A percentile compares a stretch with the other conserved stretches of the same genome.
These are phyloP conservation scores for Caracal caracal DNA, from an alignment of 2,113 vertebrate genomes.

Conservation along the genomic window DNA sequence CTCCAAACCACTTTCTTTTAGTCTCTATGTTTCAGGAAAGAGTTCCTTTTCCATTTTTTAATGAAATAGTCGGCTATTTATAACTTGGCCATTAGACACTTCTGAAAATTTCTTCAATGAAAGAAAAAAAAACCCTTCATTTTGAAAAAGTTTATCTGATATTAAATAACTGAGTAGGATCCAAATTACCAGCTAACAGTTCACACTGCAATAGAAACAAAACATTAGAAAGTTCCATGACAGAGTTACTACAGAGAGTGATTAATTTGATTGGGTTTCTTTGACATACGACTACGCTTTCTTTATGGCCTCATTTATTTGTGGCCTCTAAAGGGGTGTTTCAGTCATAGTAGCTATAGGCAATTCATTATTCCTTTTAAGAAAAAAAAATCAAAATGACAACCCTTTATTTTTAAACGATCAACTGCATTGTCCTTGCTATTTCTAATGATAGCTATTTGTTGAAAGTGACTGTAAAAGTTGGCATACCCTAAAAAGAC, in stretches of 20 bases:
- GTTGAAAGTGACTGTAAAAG: constrained; percentile 62
- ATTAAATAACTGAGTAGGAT: constrained; percentile 33
- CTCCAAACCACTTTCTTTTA: neutral
- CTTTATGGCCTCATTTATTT: constrained; percentile 59
- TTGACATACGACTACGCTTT: constrained; percentile 60
- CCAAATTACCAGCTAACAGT: constrained; percentile 10
- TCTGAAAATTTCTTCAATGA: neutral
- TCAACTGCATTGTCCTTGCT: constrained; percentile 55
- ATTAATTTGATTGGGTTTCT: constrained; percentile 60
- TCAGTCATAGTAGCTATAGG: constrained; percentile 31
- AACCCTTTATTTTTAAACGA: constrained; percentile 58
- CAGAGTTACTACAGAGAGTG: constrained; percentile 50
- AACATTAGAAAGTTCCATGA: constrained; percentile 4
- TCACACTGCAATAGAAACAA: constrained; percentile 58
- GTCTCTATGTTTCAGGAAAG: neutral
- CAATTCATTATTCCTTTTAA: constrained; percentile 68
- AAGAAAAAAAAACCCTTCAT: neutral
- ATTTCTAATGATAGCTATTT: constrained; percentile 67
- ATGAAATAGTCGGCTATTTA: constrained; percentile 11
- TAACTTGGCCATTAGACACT: constrained; percentile 17
- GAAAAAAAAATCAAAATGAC: constrained; percentile 54
- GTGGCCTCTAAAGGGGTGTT: constrained; percentile 43
- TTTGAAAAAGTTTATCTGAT: constrained; percentile 29
- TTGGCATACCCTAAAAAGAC: constrained; percentile 50
- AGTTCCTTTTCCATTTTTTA: neutral